Evolutionary conservation across 2,888 invertebrate genomes (phyloP), one percentile per base, ranked within the genome.

Genomic region (Liopterus haemorrhoidalis): DNA sequence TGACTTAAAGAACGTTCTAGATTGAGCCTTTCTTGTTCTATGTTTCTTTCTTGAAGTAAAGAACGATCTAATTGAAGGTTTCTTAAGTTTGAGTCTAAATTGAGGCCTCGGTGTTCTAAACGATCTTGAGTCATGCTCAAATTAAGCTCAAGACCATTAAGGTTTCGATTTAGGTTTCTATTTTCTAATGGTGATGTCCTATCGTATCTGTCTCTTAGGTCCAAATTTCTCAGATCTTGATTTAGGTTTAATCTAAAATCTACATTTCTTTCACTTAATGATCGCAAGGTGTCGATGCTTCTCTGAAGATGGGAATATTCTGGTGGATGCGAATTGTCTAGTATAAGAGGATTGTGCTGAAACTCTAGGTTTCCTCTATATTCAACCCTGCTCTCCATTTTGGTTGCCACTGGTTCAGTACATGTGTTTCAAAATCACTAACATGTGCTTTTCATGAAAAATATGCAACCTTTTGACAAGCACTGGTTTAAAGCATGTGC

Each of bases 341-440:
- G 62, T 22, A 64, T 52, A 51, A 69, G 57, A 41, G 59, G 57
- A 38, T 63, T 60, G 49, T 64, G 64, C 59, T 68, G 68, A 54
- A 68, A 68, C 49, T 69, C 69, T 62, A 69, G 59, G 46, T 68
- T 68, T 28, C 66, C 67, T 27, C 69, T 61, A 52, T 68, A 69
- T 48, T 69, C 69, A 57, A 69, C 57, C 41, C 68, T 62, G 42
- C 67, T 65, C 59, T 68, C 68, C 69, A 68, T 64, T 49, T 59
- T 54, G 22, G n/a, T 15, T 2, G 6, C 8, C 8, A 8, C 24
- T 8, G 8, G 8, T 24, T 24, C 24, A 24, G 24, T 8, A n/a
- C 24, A n/a, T n/a, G n/a, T n/a, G n/a, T n/a, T n/a, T n/a, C n/a
- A n/a, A n/a, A n/a, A n/a, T n/a, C n/a, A n/a, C n/a, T n/a, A n/a